Evolutionary conservation across 2,113 vertebrate genomes (phyloP).

Genomic region (Drymodes brunneopygia): DNA sequence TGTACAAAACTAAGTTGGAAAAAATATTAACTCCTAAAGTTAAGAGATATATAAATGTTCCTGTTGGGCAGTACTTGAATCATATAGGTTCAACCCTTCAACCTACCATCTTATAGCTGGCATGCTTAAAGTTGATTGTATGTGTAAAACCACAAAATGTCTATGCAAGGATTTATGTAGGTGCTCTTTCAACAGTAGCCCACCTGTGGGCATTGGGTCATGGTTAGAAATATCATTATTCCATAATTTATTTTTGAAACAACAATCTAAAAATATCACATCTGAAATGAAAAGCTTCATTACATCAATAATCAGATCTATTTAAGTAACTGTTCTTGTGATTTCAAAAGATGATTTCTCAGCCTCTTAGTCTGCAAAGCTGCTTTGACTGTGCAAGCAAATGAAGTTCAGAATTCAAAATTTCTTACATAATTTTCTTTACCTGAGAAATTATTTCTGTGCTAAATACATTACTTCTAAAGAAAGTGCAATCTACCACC

Average conservation of each 20-base stretch:
- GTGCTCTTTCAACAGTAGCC: background rate
- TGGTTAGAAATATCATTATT: background rate
- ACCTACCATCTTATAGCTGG: background rate
- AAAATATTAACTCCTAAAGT: background rate
- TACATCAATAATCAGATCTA: background rate
- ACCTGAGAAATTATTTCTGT: background rate
- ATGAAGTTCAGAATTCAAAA: background rate
- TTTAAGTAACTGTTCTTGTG: background rate
- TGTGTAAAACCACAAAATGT: background rate
- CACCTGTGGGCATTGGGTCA: background rate
- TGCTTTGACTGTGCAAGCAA: background rate
- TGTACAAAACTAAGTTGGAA: background rate
- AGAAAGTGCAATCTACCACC: background rate
- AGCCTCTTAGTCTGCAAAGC: background rate
- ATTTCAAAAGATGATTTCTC: background rate
- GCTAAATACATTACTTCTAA: background rate
- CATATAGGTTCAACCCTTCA: background rate
- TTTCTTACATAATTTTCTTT: background rate
- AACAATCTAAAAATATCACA: background rate
- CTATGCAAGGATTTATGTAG: background rate
- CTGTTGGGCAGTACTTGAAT: background rate
- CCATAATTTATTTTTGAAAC: background rate
- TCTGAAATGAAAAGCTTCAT: background rate
- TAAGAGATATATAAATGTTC: background rate
- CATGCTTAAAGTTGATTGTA: background rate